These are phyloP conservation scores for Pangasius macronema DNA, from an alignment of 2,797 vertebrate species.

Conservation along the genomic window DNA sequence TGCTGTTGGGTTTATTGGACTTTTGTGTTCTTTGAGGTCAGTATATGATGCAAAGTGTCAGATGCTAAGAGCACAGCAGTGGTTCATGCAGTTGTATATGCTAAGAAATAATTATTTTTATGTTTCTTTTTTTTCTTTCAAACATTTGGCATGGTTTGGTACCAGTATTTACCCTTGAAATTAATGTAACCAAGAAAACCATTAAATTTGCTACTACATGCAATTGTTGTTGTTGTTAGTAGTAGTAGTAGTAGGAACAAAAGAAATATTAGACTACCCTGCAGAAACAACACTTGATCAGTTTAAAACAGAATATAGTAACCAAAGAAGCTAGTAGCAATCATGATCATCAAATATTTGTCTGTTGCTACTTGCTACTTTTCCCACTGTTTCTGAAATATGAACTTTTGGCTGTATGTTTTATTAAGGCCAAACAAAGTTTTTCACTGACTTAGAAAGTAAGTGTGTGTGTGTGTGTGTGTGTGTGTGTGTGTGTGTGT, in stretches of 20 bases:
- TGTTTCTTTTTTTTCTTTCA: neutral
- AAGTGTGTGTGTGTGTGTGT: neutral
- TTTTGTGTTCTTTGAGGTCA: too few species aligned
- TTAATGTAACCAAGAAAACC: neutral
- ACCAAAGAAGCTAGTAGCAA: neutral
- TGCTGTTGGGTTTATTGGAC: neutral
- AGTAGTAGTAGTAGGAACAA: neutral
- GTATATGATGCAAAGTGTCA: neutral
- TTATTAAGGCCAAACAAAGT: neutral
- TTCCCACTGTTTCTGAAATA: neutral
- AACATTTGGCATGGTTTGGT: neutral
- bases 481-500: neutral
- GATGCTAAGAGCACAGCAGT: neutral
- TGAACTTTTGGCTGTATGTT: neutral
- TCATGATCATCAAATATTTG: neutral
- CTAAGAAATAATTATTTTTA: neutral
- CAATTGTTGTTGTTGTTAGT: neutral
- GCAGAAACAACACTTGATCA: neutral
- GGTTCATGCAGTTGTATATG: too few species aligned
- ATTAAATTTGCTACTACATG: neutral
- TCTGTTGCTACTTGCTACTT: neutral
- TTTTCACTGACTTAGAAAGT: slow-evolving; percentile 54
- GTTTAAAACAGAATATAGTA: neutral
- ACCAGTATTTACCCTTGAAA: neutral
- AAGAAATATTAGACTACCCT: neutral